Evolutionary conservation across 2,888 invertebrate genomes (phyloP).

Genomic region (Drosophila maculinotata): DNA sequence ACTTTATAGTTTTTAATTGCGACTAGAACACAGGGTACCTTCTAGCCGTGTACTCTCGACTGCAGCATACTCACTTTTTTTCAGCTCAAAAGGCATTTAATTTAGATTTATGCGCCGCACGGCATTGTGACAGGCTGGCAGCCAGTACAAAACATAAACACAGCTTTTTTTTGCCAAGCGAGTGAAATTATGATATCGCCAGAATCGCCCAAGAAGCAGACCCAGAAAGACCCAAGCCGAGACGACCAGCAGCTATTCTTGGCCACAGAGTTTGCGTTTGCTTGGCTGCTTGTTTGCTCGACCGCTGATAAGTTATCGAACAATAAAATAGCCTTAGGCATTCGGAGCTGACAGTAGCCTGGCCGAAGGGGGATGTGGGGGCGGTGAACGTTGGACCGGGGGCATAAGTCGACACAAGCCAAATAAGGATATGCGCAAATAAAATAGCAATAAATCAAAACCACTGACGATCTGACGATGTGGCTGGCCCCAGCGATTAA

Average conservation of each 20-base stretch:
- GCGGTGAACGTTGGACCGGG: neutral
- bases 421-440: constrained; percentile 81
- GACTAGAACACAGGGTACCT: too few species aligned
- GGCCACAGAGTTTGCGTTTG: constrained; percentile 44
- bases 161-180: constrained; percentile 55
- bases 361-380: neutral
- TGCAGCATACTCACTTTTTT: constrained; percentile 20
- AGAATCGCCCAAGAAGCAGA: constrained; percentile 9
- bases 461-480: constrained; percentile 77
- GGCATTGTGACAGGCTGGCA: constrained; percentile 71
- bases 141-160: constrained; percentile 60
- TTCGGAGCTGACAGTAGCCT: constrained; percentile 53
- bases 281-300: constrained; percentile 59
- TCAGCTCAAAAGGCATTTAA: constrained; percentile 76
- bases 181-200: constrained; percentile 71
- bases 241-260: constrained; percentile 18
- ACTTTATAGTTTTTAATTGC: too few species aligned
- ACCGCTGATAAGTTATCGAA: constrained; percentile 77
- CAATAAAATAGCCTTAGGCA: constrained; percentile 75
- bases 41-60: too few species aligned
- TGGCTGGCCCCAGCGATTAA: constrained; percentile 72
- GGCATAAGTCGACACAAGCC: constrained; percentile 62
- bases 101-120: constrained; percentile 80
- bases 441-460: constrained; percentile 80
- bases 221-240: constrained; percentile 4